A percentile compares a stretch with the other conserved stretches of the same genome.
phyloP scores from a whole-genome alignment of 2,797 vertebrate species.

The Selene dorsalis region DNA sequence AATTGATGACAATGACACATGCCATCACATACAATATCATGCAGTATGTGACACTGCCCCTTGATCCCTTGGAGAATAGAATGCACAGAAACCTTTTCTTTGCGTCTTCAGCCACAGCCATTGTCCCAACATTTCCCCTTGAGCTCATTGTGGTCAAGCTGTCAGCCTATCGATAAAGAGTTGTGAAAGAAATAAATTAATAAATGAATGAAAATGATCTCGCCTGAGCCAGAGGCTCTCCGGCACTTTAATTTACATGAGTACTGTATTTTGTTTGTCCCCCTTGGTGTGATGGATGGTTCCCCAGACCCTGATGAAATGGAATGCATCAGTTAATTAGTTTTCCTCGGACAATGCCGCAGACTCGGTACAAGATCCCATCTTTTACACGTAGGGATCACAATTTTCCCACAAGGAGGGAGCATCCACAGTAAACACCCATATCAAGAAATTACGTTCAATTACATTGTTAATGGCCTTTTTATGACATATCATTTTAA shows the following conservation, averaged over 20 bases:
- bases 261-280: conserved; percentile 81
- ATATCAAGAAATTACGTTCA: neutral
- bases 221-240: conserved; percentile 66
- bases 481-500: neutral
- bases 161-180: conserved; percentile 51
- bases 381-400: conserved; percentile 12
- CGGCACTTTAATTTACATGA: conserved; percentile 81
- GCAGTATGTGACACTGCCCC: conserved; percentile 6
- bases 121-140: conserved; percentile 50
- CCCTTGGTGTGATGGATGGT: conserved; percentile 78
- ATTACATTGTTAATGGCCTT: conserved; percentile 1
- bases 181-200: conserved; percentile 73
- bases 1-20: conserved; percentile 8
- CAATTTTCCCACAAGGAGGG: neutral
- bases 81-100: conserved; percentile 7
- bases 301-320: conserved; percentile 78
- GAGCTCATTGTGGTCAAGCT: conserved; percentile 36
- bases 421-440: neutral
- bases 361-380: conserved; percentile 34
- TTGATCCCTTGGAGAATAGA: conserved; percentile 24
- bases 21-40: neutral
- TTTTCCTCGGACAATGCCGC: conserved; percentile 77
- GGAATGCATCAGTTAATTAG: conserved; percentile 86
- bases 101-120: conserved; percentile 32
- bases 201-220: conserved; percentile 73